Evolutionary conservation across 1,140 invertebrate genomes (phyloP).

Genomic region (Zaprionus gabonicus): DNA sequence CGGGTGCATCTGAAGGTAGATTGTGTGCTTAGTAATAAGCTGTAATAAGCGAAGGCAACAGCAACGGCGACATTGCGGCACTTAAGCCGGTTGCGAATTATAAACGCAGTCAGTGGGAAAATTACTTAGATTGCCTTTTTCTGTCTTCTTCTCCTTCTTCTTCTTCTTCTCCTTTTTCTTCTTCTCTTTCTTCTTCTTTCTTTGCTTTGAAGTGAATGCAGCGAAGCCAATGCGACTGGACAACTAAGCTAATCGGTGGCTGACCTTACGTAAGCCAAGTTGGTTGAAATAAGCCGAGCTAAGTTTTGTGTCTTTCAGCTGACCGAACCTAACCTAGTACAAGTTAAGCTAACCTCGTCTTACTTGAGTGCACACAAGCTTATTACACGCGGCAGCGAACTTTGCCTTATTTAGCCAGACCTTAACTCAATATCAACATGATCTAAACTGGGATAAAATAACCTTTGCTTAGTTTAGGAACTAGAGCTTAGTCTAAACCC

Average conservation of each 20-base stretch:
- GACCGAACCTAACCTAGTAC: no score
- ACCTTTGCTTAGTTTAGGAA: no score
- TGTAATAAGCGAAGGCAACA: neutral
- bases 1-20: no score
- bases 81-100: constrained; percentile 13
- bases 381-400: neutral
- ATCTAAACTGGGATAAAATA: neutral
- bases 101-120: constrained; percentile 6
- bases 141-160: neutral
- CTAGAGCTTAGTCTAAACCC: no score
- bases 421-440: neutral
- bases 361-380: neutral
- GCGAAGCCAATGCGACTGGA: neutral
- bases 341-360: neutral
- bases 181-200: neutral
- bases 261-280: neutral
- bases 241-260: neutral
- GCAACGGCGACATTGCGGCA: neutral
- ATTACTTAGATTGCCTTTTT: constrained; percentile 1
- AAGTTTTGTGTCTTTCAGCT: no score
- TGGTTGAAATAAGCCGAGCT: neutral
- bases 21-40: neutral
- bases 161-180: neutral
- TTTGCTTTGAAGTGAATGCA: neutral
- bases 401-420: neutral